phyloP scores from a whole-genome alignment of 2,888 invertebrate species.

The Hypsopygia costalis region DNA sequence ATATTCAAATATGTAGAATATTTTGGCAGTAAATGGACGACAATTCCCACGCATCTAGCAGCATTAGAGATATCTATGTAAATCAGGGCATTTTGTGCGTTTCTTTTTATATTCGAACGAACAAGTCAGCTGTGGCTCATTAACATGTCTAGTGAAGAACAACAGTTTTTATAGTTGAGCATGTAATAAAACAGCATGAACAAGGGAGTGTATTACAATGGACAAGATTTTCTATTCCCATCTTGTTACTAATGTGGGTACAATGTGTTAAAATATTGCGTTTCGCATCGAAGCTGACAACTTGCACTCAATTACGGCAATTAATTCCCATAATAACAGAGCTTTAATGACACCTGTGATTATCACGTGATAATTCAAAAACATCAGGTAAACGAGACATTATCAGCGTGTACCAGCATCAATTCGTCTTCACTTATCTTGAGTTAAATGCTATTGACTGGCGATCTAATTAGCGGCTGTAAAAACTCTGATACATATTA shows the following conservation, averaged over 20 bases:
- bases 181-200: not conserved
- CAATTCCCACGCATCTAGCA: slow-evolving; percentile 4
- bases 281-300: slow-evolving; percentile 13
- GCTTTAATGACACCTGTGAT: slow-evolving; percentile 18
- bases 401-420: slow-evolving; percentile 20
- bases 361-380: slow-evolving; percentile 18
- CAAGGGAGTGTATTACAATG: slow-evolving; percentile 1
- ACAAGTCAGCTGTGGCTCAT: slow-evolving; percentile 1
- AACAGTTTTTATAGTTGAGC: not conserved
- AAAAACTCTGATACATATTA: slow-evolving; percentile 53
- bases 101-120: not conserved
- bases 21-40: slow-evolving; percentile 11
- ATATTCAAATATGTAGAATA: slow-evolving; percentile 7
- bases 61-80: slow-evolving; percentile 14
- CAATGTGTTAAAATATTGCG: slow-evolving; percentile 3
- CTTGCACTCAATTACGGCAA: slow-evolving; percentile 18
- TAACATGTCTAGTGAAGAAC: not conserved
- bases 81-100: slow-evolving; percentile 13
- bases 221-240: slow-evolving; percentile 8
- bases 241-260: slow-evolving; percentile 2
- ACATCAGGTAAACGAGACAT: slow-evolving; percentile 11
- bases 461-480: slow-evolving; percentile 52
- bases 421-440: slow-evolving; percentile 33
- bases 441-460: slow-evolving; percentile 35
- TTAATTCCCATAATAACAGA: slow-evolving; percentile 12